phyloP scores from a whole-genome alignment of 2,797 vertebrate species.

The Chelon labrosus region DNA sequence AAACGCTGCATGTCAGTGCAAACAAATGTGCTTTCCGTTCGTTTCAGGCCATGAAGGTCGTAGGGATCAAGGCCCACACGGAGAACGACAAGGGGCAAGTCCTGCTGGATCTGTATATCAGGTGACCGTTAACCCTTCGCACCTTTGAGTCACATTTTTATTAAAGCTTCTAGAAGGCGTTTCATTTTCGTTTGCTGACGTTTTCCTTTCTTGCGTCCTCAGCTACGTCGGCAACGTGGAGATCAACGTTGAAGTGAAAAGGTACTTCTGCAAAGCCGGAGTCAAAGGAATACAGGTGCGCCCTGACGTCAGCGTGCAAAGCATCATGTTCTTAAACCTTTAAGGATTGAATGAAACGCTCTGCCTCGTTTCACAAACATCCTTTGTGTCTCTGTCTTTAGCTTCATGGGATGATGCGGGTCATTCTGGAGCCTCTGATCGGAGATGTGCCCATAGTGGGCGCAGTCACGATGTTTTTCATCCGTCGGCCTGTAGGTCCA shows the following conservation, averaged over 20 bases:
- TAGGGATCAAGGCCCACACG: constrained; percentile 93
- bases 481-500: constrained; percentile 90
- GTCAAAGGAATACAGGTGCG: constrained; percentile 94
- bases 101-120: constrained; percentile 92
- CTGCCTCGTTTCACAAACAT: not conserved
- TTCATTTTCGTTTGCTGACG: not conserved
- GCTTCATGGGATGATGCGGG: constrained; percentile 92
- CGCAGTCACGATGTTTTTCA: constrained; percentile 95
- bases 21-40: constrained; percentile 27
- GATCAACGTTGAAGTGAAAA: constrained; percentile 95
- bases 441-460: constrained; percentile 93
- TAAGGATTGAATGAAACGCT: not conserved
- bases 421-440: constrained; percentile 94
- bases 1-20: not conserved
- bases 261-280: constrained; percentile 96
- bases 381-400: constrained; percentile 55
- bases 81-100: constrained; percentile 92
- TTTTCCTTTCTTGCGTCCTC: constrained; percentile 25
- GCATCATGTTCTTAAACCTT: not conserved
- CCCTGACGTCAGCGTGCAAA: not conserved
- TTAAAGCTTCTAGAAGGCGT: not conserved
- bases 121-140: constrained; percentile 78
- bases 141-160: not conserved
- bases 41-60: constrained; percentile 90
- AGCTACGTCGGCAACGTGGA: constrained; percentile 94